Evolutionary conservation across 2,797 vertebrate genomes (phyloP), one percentile per base, ranked within the genome.

Genomic region (Hemitrygon akajei): DNA sequence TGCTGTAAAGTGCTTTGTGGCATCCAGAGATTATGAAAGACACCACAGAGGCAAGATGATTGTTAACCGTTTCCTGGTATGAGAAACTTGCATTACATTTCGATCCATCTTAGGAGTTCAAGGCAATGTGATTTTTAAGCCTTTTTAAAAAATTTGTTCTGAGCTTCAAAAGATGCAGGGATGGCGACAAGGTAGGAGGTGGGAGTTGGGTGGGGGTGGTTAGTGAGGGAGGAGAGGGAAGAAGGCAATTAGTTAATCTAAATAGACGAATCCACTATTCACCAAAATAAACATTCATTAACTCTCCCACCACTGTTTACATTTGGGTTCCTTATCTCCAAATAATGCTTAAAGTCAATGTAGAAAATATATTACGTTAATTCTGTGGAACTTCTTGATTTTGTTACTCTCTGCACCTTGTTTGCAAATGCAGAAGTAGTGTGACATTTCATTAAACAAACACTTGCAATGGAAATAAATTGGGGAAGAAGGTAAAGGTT

Each of bases 21-120:
- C 7, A n/a, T 12, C 30, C n/a, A 0, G 18, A 30, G n/a, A 63
- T 66, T n/a, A 34, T 22, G 66, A 66, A 14, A 14, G 16, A 22
- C 14, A 34, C 7, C 1, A 34, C 7, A 87, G 34, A 63, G n/a
- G 12, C 14, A n/a, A 63, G 4, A 18, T 60, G 63, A 63, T 77
- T 77, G 60, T 87, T 5, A 66, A 25, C 22, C 37, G 30, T 22
- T 89, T 89, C 34, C 86, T 89, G 18, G n/a, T 69, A 63, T 69
- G 7, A 69, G 86, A 89, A 89, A 66, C 30, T 89, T n/a, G 14
- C 58, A 87, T 87, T 87, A 87, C 84, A 87, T 60, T 47, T 47
- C 1, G 37, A 60, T 60, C 84, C 58, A 63, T 12, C 84, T 60
- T 22, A 37, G n/a, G 25, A 22, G n/a, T 66, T 89, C 18, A n/a